These are phyloP conservation scores for Tribolium castaneum DNA, from an alignment of 1,140 invertebrate species.

Conservation along the genomic window DNA sequence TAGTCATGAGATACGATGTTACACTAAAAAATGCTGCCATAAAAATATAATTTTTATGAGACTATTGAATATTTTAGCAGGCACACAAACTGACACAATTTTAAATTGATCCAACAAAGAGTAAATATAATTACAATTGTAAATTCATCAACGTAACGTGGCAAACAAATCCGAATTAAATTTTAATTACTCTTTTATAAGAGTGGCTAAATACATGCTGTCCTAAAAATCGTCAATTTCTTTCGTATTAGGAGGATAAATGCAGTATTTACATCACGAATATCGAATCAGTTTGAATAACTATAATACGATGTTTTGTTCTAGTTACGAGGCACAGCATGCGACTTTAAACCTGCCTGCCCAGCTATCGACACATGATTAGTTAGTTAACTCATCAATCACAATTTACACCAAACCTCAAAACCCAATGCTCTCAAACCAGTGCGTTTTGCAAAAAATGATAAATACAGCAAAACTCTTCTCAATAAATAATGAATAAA, in stretches of 20 bases:
- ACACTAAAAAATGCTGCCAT: not conserved
- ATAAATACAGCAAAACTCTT: not conserved
- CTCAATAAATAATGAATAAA: slow-evolving; percentile 1
- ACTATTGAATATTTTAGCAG: not conserved
- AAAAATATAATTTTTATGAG: not conserved
- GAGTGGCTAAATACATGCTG: not conserved
- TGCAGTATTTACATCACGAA: no score
- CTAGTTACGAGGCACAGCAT: no score
- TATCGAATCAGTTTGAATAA: no score
- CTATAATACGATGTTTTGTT: no score
- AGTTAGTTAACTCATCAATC: no score
- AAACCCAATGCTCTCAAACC: not conserved
- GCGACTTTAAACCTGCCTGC: no score
- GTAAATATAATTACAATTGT: not conserved
- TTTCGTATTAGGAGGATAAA: no score
- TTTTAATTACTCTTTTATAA: not conserved
- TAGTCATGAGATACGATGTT: not conserved
- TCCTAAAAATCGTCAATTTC: not conserved
- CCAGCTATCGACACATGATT: no score
- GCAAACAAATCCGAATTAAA: not conserved
- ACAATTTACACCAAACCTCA: not conserved
- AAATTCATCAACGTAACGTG: not conserved
- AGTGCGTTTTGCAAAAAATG: not conserved
- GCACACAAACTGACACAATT: not conserved
- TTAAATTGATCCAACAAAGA: not conserved